Evolutionary conservation across 2,888 invertebrate genomes (phyloP).

Genomic region (Trichopoda pennipes): DNA sequence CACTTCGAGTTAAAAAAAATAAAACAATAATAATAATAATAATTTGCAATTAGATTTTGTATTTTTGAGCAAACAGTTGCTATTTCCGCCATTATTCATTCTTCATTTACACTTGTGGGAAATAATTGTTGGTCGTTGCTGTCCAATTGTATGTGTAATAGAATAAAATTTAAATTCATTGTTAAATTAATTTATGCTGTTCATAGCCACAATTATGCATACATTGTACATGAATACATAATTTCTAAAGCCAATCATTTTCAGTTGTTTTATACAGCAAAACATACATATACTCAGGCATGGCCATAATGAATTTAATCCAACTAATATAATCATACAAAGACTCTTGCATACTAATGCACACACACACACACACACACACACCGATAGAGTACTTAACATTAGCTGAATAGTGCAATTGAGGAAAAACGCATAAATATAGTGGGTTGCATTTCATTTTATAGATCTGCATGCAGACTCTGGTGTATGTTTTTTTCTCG

Average conservation of each 20-base stretch:
- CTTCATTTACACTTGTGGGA: slow-evolving; percentile 47
- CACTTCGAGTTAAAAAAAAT: background rate
- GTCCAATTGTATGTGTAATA: slow-evolving; percentile 46
- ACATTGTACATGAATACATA: slow-evolving; percentile 53
- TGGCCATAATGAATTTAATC: background rate
- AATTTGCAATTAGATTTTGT: slow-evolving; percentile 22
- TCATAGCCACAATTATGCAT: slow-evolving; percentile 54
- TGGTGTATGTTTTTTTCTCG: background rate
- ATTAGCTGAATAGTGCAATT: slow-evolving; percentile 30
- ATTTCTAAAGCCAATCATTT: slow-evolving; percentile 59
- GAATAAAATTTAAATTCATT: slow-evolving; percentile 58
- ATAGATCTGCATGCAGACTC: background rate
- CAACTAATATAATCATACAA: background rate
- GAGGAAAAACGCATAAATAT: slow-evolving; percentile 36
- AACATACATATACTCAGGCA: background rate
- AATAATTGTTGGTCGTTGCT: slow-evolving; percentile 44
- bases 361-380: background rate
- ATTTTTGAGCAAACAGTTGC: slow-evolving; percentile 27
- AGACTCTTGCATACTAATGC: background rate
- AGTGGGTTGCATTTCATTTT: slow-evolving; percentile 20
- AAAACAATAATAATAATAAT: background rate
- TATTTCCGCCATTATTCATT: slow-evolving; percentile 35
- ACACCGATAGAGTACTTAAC: background rate
- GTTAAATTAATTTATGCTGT: slow-evolving; percentile 52
- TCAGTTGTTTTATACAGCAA: slow-evolving; percentile 25